Conservation (phyloP, 1,140 invertebrate species). For the Pantala flavescens region DNA sequence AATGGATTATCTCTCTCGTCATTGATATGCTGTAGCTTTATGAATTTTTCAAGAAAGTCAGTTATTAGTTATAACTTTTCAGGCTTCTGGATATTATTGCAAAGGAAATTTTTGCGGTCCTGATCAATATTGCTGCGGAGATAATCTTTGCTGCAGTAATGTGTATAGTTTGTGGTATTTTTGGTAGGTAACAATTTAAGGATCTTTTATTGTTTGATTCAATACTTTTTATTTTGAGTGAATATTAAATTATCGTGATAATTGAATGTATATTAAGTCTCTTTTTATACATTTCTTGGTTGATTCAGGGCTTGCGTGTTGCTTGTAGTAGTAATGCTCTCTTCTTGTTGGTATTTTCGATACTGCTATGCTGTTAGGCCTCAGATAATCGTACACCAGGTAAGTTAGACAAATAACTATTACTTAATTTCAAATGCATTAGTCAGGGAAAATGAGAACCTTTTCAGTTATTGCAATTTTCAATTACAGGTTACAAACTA, state of each 20-base stretch:
- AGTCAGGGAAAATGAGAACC: background rate
- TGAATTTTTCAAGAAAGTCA: too few relatives aligned
- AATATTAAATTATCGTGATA: too few relatives aligned
- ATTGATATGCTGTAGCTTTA: too few relatives aligned
- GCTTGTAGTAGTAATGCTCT: background rate
- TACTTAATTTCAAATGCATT: background rate
- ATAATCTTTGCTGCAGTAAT: constrained; percentile 1
- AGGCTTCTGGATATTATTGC: background rate
- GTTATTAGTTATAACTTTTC: background rate
- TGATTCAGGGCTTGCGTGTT: background rate
- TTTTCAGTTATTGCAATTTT: background rate
- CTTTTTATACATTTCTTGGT: too few relatives aligned
- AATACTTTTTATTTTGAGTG: too few relatives aligned
- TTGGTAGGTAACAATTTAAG: background rate
- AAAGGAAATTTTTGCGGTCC: constrained; percentile 1
- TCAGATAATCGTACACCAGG: background rate
- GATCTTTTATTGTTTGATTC: too few relatives aligned
- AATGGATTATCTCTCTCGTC: too few relatives aligned
- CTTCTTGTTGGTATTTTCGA: background rate
- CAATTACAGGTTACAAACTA: background rate
- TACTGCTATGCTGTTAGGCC: background rate
- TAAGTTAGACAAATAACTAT: background rate
- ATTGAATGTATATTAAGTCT: too few relatives aligned
- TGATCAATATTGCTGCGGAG: background rate
- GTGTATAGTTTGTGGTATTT: background rate